Base-by-base conservation (phyloP, 2,113 vertebrate species). In the Callipepla squamata region DNA sequence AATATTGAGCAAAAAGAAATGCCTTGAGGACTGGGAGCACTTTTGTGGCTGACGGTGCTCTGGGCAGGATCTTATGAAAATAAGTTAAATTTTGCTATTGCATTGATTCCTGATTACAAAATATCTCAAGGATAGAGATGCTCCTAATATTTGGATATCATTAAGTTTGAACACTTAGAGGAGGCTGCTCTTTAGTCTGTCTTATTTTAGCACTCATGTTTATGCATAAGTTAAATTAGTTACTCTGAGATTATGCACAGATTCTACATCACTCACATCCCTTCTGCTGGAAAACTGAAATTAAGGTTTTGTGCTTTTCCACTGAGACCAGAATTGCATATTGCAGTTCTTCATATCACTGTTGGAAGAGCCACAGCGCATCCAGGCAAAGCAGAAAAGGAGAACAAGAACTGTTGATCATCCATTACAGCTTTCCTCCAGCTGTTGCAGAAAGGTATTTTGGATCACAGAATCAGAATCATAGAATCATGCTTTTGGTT, bases 171-270 rank as follows among this genome's bases (percentile, higher is more conserved):
- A 68, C 84, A 68, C 80, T 51, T 80, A 18, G 30, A 90, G 20
- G 28, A 90, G 25, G 9, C 15, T 63, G 47, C 82, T 40, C 48
- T 90, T 93, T 76, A 83, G 28, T 26, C 57, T 42, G 47, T 84
- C 61, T 84, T 88, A 79, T 84, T 95, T 94, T 94, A 88, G 92
- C 63, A 26, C 44, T 96, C 32, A 90, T 92, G 57, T 86, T 94
- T 95, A 88, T 95, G 72, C 76, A 80, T 80, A 78, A 93, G 38
- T 93, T 38, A 90, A 92, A 90, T 92, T 63, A 90, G 58, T 38
- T 34, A 70, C 76, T 69, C 70, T 80, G 72, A 86, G 80, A 81
- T 67, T 93, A 88, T 92, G 47, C 44, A 50, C 0, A 0, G n/a
- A 32, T 83, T 86, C 80, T 50, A 25, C 65, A 83, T 86, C 51